phyloP scores from a whole-genome alignment of 2,888 invertebrate genomes.

The Pammene fasciana region DNA sequence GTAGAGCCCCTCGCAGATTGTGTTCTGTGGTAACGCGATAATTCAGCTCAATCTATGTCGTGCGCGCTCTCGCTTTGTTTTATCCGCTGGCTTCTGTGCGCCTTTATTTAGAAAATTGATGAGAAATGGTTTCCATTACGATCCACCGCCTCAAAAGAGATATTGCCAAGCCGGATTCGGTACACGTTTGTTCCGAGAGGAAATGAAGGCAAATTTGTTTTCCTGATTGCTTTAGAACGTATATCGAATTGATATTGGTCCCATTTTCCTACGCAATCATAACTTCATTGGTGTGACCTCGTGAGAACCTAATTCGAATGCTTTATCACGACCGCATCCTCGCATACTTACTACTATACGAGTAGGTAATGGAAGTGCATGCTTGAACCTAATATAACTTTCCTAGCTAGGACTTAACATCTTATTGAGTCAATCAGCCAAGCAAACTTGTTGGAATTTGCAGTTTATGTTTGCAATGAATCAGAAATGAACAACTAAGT shows the following conservation, averaged over 20 bases:
- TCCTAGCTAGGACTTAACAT: slow-evolving; percentile 12
- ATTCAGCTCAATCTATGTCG: slow-evolving; percentile 83
- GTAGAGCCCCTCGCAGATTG: slow-evolving; percentile 66
- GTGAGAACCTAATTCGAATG: slow-evolving; percentile 62
- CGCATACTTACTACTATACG: slow-evolving; percentile 14
- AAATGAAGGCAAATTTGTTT: slow-evolving; percentile 83
- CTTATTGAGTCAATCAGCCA: slow-evolving; percentile 11
- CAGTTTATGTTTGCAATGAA: not conserved
- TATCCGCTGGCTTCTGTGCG: slow-evolving; percentile 81
- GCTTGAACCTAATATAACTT: slow-evolving; percentile 22
- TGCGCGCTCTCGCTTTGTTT: slow-evolving; percentile 81
- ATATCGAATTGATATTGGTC: slow-evolving; percentile 79
- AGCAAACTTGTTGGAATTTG: not conserved
- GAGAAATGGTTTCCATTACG: slow-evolving; percentile 83
- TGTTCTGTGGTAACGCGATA: slow-evolving; percentile 84
- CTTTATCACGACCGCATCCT: slow-evolving; percentile 33
- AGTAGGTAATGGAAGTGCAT: slow-evolving; percentile 20
- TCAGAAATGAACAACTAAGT: no score
- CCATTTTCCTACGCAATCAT: slow-evolving; percentile 75
- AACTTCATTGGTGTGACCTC: slow-evolving; percentile 70
- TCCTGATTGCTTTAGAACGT: slow-evolving; percentile 78
- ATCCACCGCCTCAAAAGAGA: slow-evolving; percentile 77
- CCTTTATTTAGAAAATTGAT: slow-evolving; percentile 84
- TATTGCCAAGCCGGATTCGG: slow-evolving; percentile 69
- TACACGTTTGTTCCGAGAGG: slow-evolving; percentile 72